Base-by-base conservation (phyloP, 2,113 vertebrate genomes). In the Phylloscopus whistleri region DNA sequence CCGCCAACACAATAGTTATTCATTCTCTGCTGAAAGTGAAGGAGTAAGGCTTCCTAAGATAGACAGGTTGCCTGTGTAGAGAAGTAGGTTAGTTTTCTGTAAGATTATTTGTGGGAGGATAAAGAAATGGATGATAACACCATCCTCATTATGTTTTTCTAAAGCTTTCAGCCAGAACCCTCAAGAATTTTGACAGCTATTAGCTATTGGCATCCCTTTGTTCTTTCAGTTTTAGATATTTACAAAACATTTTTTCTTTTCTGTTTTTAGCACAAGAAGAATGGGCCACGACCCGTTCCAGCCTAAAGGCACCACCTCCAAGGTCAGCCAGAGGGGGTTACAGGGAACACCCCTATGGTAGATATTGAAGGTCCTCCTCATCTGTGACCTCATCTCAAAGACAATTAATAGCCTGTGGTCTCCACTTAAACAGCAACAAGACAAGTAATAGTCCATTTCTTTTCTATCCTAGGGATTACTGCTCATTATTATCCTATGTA, bases 331-430 rank as follows among this genome's bases (percentile, higher is more conserved):
- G 99, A 98, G 99, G 98, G 97, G 98, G 98, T 97, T 99, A 99
- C 99, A 99, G 99, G 98, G 99, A 99, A 97, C 99, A 99, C 97
- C 99, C 99, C 96, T 99, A 99, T 98, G 99, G 99, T 99, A 99
- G 99, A 99, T 99, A 99, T 98, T 99, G 98, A 99, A 99, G 99
- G 98, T 98, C 98, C 97, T 98, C 95, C 97, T 98, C 97, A 98
- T 96, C 98, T 96, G 96, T 98, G 98, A 98, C 97, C 98, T 98
- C 97, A 97, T 97, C 98, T 98, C 96, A 98, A 98, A 98, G 98
- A 98, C 98, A 98, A 89, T 98, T 98, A 97, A 97, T 98, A 98
- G 96, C 98, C 98, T 97, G 97, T 98, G 98, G 96, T 98, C 98
- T 98, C 96, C 97, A 98, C 97, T 94, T 97, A 98, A 98, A 97